Base-by-base conservation (phyloP, 2,888 invertebrate species). In the Saturnia pavonia region DNA sequence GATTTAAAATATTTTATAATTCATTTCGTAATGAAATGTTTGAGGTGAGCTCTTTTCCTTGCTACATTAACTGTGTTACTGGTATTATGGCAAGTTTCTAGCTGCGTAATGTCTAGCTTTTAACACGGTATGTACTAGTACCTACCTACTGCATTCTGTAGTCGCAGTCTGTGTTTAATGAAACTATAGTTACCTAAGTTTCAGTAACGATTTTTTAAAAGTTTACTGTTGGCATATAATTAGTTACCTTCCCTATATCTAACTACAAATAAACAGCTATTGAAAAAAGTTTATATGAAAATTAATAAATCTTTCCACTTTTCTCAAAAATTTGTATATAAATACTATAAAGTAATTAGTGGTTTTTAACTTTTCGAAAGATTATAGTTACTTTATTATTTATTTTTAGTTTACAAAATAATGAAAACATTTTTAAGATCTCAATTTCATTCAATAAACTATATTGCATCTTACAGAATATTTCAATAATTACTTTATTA, bases 121-220 rank as follows among this genome's bases (percentile, higher is more conserved):
- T 74, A 76, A 71, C 67, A 73, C 76, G 75, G 80, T 79, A 81
- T 80, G 77, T 84, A 84, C n/a, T n/a, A n/a, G n/a, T n/a, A n/a
- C n/a, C n/a, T n/a, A n/a, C n/a, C n/a, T n/a, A n/a, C 77, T 81
- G 80, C 82, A 82, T 79, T 84, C 87, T 85, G 86, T 82, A 82
- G 74, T 75, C 78, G 76, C 74, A 75, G 76, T 74, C 71, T 48
- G 73, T 76, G 77, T 77, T 77, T 72, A 70, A 51, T 60, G 67
- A 51, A 65, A 65, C 40, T 40, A n/a, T 65, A 16, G 40, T 65
- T 65, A 65, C 40, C 34, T 40, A 65, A 65, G n/a, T 65, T 65
- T 34, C 65, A 65, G n/a, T 40, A 65, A 40, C 65, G 40, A 19
- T 65, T 19, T 40, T 65, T 25, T 3, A 60, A 27, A 27, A 27